Evolutionary conservation across 2,113 vertebrate species (phyloP).

Genomic region (Rhinogobius similis): DNA sequence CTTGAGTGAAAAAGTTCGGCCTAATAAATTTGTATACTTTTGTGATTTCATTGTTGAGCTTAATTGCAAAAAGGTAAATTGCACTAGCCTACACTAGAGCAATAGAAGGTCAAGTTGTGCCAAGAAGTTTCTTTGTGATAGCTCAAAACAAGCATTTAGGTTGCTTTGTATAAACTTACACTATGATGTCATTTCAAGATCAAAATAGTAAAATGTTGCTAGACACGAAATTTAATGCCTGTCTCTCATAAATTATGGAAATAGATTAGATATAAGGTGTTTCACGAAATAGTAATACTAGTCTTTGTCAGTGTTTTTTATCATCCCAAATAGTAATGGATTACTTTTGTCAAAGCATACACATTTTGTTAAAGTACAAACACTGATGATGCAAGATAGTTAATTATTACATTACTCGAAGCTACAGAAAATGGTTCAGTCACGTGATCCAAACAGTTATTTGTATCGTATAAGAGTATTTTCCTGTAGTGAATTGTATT

Average conservation of each 20-base stretch:
- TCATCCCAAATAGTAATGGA: no score
- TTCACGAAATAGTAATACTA: not conserved
- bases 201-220: not conserved
- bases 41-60: not conserved
- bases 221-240: no score
- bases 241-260: not conserved
- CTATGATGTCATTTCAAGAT: no score
- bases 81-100: not conserved
- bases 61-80: not conserved
- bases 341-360: no score
- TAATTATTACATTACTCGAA: not conserved
- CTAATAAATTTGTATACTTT: not conserved
- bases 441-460: not conserved
- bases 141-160: no score
- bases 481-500: not conserved
- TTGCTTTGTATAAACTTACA: no score
- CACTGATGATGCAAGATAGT: not conserved
- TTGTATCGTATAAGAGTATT: not conserved
- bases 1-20: constrained; percentile 10
- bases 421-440: not conserved
- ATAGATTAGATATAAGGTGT: not conserved
- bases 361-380: not conserved
- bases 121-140: no score
- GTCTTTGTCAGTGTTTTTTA: no score
- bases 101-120: not conserved